phyloP scores from a whole-genome alignment of 2,113 vertebrate genomes.

The Carlito syrichta region DNA sequence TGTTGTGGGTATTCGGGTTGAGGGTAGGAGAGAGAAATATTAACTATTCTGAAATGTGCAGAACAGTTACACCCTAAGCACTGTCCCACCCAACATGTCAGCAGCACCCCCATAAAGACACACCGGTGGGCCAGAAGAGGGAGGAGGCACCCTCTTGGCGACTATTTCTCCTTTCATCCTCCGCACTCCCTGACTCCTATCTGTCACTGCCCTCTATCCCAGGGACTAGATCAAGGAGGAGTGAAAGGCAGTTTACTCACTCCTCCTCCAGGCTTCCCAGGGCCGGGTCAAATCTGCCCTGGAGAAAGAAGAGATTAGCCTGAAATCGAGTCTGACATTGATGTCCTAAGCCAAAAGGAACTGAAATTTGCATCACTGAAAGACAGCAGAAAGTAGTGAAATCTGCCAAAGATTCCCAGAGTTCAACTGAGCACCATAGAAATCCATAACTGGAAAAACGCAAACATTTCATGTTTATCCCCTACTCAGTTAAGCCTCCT shows the following conservation, averaged over 20 bases:
- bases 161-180: neutral
- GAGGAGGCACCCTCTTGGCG: neutral
- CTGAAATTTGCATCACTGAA: neutral
- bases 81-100: neutral
- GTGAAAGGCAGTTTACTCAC: neutral
- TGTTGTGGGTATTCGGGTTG: neutral
- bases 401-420: neutral
- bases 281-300: neutral
- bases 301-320: neutral
- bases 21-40: accelerated
- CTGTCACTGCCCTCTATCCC: neutral
- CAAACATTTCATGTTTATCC: slow-evolving; percentile 10
- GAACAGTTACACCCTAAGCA: neutral
- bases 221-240: neutral
- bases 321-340: neutral
- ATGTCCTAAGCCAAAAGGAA: neutral
- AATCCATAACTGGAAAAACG: neutral
- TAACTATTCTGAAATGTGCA: neutral
- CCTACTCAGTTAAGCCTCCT: neutral
- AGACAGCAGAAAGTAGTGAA: neutral
- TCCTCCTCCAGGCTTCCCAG: neutral
- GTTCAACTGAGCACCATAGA: neutral
- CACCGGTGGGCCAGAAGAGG: neutral
- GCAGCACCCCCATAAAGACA: neutral
- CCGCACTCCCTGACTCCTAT: neutral